Base-by-base conservation (phyloP, 2,797 vertebrate species). In the Sebastes hubbsi region DNA sequence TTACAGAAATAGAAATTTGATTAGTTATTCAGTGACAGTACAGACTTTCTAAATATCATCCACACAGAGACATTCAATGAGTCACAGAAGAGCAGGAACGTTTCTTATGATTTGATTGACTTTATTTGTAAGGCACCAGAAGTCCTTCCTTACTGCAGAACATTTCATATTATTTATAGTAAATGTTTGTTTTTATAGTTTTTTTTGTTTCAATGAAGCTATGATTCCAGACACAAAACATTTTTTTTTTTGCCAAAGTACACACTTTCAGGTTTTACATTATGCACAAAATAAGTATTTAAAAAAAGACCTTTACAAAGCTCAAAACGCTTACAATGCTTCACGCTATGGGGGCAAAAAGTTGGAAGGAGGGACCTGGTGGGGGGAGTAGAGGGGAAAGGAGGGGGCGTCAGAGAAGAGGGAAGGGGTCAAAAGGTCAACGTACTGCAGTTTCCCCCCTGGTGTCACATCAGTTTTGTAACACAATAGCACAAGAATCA, bases 91-190 rank as follows among this genome's bases (percentile, higher is more conserved):
- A 83, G 24, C 13, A 18, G 34, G 8, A 20, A n/a, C 1, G 2
- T 4, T 69, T 71, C 36, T 68, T 64, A 88, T 87, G 86, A 92
- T 94, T 95, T 94, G 94, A 95, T 95, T 95, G 94, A 94, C 89
- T 95, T 95, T 95, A 95, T 95, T 95, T 94, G 94, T 95, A 95
- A 95, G 95, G 95, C 95, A 95, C 95, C 91, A 94, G 91, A 95
- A 95, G 94, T 95, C 95, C 92, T 94, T 95, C 94, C 93, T 95
- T 95, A 95, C 94, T 95, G 94, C 94, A 93, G 91, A 95, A 94
- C 93, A 92, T 94, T 93, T 93, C 91, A 93, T 94, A 92, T 94
- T 92, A 93, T 94, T 94, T 94, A 94, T 95, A 94, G 93, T 95
- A 95, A 94, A 94, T 94, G 93, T 94, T 92, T 91, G 81, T 91